Percentiles rank a stretch among this genome's conserved stretches.
Evolutionary conservation across 1,140 invertebrate species (phyloP).

Genomic region (Drosophila paulistorum): DNA sequence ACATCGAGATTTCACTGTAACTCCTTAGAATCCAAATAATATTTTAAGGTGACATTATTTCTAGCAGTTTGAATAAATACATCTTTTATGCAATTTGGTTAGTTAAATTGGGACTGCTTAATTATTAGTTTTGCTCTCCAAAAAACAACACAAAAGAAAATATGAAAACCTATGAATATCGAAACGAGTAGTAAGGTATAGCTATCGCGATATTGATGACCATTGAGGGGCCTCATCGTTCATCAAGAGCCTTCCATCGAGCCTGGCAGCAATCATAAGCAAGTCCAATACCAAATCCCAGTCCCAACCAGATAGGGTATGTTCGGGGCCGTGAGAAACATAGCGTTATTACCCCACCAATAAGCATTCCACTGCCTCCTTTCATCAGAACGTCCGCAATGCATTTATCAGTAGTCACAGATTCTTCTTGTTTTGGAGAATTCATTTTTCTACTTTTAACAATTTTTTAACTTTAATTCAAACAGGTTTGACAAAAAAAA

Average conservation of each 20-base stretch:
- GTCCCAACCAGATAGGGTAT: constrained; percentile 47
- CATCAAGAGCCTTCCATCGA: constrained; percentile 24
- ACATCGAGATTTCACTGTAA: no score
- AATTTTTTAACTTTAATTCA: neutral
- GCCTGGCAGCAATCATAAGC: constrained; percentile 50
- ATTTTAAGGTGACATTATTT: no score
- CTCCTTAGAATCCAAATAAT: no score
- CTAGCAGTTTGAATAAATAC: no score
- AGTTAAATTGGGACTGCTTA: no score
- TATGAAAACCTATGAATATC: no score
- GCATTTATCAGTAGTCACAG: constrained; percentile 33
- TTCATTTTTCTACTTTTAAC: neutral
- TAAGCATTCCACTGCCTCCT: constrained; percentile 43
- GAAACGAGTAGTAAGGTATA: no score
- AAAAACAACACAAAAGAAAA: neutral
- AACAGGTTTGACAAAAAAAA: neutral
- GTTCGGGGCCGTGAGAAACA: constrained; percentile 47
- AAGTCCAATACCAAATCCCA: constrained; percentile 47
- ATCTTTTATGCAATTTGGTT: no score
- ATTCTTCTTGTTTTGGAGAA: neutral
- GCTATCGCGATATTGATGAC: neutral
- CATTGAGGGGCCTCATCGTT: neutral
- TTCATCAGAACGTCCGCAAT: constrained; percentile 45
- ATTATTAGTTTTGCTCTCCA: no score
- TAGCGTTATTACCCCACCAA: constrained; percentile 39